These are phyloP conservation scores for Nicator chloris DNA, from an alignment of 2,113 vertebrate species.

Conservation along the genomic window DNA sequence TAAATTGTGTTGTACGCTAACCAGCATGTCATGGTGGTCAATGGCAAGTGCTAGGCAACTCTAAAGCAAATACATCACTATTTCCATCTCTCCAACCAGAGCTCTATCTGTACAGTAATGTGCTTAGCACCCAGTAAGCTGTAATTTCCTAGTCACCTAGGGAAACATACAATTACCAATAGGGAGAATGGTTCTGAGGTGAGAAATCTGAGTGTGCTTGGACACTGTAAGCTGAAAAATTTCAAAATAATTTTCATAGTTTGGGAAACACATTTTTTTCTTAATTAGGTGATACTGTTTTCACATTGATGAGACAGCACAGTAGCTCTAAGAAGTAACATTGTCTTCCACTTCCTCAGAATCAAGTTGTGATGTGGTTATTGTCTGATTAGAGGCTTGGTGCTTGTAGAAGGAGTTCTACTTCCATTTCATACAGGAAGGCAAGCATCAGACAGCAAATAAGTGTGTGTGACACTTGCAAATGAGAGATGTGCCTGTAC, in stretches of 20 bases:
- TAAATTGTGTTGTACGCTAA: neutral
- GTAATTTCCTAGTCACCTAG: neutral
- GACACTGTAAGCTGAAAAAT: neutral
- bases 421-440: neutral
- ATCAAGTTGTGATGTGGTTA: neutral
- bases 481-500: neutral
- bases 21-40: neutral
- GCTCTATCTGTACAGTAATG: neutral
- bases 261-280: neutral
- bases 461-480: neutral
- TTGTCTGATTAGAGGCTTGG: neutral
- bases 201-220: neutral
- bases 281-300: neutral
- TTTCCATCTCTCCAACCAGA: neutral
- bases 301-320: neutral
- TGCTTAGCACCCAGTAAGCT: neutral
- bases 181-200: neutral
- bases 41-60: neutral
- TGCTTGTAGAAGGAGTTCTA: neutral
- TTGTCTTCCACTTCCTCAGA: neutral
- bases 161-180: neutral
- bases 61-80: neutral
- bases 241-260: neutral
- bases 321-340: neutral
- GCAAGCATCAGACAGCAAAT: neutral